phyloP scores from a whole-genome alignment of 2,113 vertebrate genomes.

The Probosciger aterrimus region DNA sequence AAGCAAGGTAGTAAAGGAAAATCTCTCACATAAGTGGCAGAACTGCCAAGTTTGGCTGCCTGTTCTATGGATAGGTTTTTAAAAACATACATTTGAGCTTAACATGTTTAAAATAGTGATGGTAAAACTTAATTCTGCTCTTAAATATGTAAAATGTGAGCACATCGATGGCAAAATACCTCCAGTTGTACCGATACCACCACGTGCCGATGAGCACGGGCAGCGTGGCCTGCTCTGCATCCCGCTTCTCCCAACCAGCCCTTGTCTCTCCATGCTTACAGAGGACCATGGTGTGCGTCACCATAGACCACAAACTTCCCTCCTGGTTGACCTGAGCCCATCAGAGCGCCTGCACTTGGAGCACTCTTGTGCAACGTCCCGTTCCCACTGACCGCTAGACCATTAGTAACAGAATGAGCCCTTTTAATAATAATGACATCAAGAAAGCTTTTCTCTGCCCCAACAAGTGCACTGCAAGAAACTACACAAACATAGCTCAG shows the following conservation, averaged over 20 bases:
- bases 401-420: slow-evolving; percentile 38
- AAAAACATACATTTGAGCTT: not conserved
- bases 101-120: not conserved
- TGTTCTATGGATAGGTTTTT: no score
- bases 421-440: not conserved
- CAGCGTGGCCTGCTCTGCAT: rapidly evolving
- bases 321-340: not conserved
- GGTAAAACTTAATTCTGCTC: not conserved
- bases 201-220: rapidly evolving
- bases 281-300: not conserved
- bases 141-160: not conserved
- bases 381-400: slow-evolving; percentile 5
- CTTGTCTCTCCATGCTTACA: not conserved
- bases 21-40: not conserved
- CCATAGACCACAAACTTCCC: not conserved
- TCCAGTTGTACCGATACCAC: not conserved
- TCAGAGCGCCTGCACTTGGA: rapidly evolving
- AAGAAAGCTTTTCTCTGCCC: not conserved
- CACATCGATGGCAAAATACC: not conserved
- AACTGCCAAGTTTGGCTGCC: not conserved
- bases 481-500: not conserved
- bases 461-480: not conserved
- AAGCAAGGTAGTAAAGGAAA: not conserved
- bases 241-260: not conserved
- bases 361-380: rapidly evolving